These are phyloP conservation scores for Caradrina clavipalpis DNA, from an alignment of 2,888 invertebrate species.

Conservation along the genomic window DNA sequence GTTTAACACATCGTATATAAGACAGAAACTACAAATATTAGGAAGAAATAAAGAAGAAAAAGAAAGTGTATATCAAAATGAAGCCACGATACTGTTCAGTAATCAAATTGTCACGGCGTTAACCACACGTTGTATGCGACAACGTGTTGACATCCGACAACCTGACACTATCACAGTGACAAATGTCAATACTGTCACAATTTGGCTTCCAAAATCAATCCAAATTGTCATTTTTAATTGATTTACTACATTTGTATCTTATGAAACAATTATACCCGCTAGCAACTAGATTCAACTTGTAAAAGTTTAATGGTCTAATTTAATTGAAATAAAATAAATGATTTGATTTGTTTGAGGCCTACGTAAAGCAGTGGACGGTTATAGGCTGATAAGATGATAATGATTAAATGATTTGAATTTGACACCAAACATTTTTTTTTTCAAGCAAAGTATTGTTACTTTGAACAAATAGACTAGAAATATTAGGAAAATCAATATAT, in stretches of 20 bases:
- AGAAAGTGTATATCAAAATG: not conserved
- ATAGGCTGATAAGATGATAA: too few species aligned
- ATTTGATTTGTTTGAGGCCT: too few species aligned
- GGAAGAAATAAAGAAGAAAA: not conserved
- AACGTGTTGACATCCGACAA: slow-evolving; percentile 18
- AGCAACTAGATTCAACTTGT: too few species aligned
- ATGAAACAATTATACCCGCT: too few species aligned
- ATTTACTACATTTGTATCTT: not conserved
- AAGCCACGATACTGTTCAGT: too few species aligned
- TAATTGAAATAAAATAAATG: too few species aligned
- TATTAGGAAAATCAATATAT: too few species aligned
- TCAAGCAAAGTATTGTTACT: not conserved
- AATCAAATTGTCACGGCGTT: not conserved
- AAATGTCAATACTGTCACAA: not conserved
- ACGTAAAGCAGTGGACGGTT: too few species aligned
- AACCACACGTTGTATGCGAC: not conserved
- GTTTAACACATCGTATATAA: too few species aligned
- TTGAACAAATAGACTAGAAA: not conserved
- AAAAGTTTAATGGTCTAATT: too few species aligned
- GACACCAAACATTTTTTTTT: not conserved
- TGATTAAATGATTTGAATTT: too few species aligned
- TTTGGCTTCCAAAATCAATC: not conserved
- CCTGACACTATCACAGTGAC: not conserved
- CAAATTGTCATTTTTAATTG: not conserved
- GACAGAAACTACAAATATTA: not conserved